Evolutionary conservation across 2,113 vertebrate genomes (phyloP).

Genomic region (Gobio gobio): DNA sequence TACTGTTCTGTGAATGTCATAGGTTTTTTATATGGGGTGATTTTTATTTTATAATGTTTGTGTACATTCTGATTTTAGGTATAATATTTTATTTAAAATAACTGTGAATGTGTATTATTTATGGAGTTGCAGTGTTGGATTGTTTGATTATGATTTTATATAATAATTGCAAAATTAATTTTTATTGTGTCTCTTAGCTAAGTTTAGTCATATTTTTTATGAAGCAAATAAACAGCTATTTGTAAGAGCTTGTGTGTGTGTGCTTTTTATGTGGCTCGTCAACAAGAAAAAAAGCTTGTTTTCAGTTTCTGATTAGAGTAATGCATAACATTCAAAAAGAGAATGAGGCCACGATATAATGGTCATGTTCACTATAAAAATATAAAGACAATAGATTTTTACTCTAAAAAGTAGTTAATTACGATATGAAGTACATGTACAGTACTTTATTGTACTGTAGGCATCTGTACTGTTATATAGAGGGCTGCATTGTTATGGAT

Average conservation of each 20-base stretch:
- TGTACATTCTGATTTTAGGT: not conserved
- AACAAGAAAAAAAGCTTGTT: not conserved
- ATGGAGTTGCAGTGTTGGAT: slow-evolving; percentile 7
- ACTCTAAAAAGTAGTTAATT: not conserved
- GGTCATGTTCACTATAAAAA: not conserved
- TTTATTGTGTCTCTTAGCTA: slow-evolving; percentile 2
- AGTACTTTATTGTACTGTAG: not conserved
- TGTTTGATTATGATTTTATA: slow-evolving; percentile 10
- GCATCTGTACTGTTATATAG: no score
- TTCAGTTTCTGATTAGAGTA: not conserved
- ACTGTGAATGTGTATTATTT: not conserved
- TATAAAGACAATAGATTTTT: not conserved
- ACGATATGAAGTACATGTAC: not conserved
- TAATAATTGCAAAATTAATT: not conserved
- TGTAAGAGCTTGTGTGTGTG: not conserved
- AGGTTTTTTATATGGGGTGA: not conserved
- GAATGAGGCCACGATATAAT: not conserved
- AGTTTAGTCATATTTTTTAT: not conserved
- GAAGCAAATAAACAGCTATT: slow-evolving; percentile 18
- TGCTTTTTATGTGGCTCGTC: not conserved
- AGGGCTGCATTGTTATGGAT: not conserved
- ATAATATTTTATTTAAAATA: slow-evolving; percentile 2
- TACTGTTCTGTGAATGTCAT: not conserved
- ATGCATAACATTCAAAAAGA: not conserved
- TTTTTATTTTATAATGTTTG: not conserved